These are phyloP conservation scores for Eremophila alpestris DNA, from an alignment of 2,797 vertebrate species.

Conservation along the genomic window DNA sequence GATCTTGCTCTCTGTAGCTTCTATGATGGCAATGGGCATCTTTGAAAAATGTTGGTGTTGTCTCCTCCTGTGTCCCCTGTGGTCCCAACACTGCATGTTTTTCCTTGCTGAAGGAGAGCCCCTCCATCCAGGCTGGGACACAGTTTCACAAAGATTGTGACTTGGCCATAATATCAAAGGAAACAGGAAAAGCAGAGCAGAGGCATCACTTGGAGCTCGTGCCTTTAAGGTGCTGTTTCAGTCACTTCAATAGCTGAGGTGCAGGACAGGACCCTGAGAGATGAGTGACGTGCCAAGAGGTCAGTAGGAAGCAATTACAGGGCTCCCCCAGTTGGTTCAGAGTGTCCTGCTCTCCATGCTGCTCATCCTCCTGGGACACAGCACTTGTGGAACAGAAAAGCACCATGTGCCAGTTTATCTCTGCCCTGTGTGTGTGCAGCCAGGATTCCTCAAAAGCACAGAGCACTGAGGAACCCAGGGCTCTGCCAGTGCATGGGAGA, in stretches of 20 bases:
- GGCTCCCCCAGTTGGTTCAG: background rate
- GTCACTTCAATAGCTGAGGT: background rate
- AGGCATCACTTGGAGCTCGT: background rate
- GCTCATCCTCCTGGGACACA: background rate
- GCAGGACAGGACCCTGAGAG: background rate
- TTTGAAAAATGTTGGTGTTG: background rate
- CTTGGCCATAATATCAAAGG: background rate
- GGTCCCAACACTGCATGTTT: accelerated
- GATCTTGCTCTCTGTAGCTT: background rate
- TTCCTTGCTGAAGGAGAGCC: background rate
- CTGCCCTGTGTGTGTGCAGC: background rate
- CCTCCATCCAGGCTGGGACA: background rate
- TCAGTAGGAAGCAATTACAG: background rate
- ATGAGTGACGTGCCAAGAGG: background rate
- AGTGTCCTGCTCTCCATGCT: background rate
- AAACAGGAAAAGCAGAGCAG: background rate
- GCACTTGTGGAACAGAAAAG: background rate
- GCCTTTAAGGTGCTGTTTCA: background rate
- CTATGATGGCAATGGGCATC: no score
- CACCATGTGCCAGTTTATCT: background rate
- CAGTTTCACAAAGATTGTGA: background rate
- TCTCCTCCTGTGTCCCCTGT: background rate
- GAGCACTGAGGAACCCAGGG: background rate
- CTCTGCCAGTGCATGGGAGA: background rate
- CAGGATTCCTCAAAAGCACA: conserved; percentile 61